A percentile compares a stretch with the other conserved stretches of the same genome.
These are phyloP conservation scores for Masticophis lateralis DNA, from an alignment of 2,797 vertebrate genomes.

Conservation along the genomic window DNA sequence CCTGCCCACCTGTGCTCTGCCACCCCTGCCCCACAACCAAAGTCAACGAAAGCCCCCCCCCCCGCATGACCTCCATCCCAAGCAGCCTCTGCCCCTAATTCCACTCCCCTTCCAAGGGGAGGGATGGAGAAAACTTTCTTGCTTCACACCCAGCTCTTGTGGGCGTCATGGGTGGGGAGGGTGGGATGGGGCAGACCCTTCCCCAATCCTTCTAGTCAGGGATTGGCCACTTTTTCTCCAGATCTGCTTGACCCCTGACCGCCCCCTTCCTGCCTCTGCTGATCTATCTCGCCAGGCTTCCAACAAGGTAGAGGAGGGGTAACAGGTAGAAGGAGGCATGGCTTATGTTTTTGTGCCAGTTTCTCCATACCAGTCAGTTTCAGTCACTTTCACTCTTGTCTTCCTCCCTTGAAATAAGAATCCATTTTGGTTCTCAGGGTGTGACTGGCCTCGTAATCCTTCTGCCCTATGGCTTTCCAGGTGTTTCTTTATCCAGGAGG, in stretches of 20 bases:
- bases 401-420: not conserved
- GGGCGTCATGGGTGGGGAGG: not conserved
- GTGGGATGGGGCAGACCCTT: not conserved
- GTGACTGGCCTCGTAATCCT: not conserved
- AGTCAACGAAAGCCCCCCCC: not conserved
- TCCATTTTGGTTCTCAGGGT: not conserved
- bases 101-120: not conserved
- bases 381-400: not conserved
- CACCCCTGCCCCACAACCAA: not conserved
- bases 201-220: not conserved
- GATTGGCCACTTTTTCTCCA: not conserved
- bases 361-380: not conserved
- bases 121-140: not conserved
- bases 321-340: not conserved
- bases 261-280: not conserved
- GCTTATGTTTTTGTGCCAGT: not conserved
- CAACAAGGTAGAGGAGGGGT: not conserved
- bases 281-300: not conserved
- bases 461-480: not conserved
- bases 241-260: not conserved
- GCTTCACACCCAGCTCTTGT: not conserved
- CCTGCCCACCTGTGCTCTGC: not conserved
- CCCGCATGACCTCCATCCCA: not conserved
- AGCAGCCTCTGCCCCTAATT: not conserved
- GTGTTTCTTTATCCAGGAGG: not conserved